A percentile compares a stretch with the other conserved stretches of the same genome.
phyloP scores from a whole-genome alignment of 2,113 vertebrate species.

The Lepisosteus oculatus region DNA sequence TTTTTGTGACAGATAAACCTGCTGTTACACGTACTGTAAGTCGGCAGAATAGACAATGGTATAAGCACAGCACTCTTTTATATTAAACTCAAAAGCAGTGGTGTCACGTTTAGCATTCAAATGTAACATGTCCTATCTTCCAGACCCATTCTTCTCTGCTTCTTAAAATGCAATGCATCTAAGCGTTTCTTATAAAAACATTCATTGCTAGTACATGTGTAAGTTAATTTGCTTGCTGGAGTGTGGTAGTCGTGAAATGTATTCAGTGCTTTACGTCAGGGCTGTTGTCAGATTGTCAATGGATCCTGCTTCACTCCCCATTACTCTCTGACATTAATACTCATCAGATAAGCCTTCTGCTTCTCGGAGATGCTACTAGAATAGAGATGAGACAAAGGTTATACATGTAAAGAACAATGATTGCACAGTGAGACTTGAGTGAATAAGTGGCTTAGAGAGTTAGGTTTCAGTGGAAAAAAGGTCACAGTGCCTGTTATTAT shows the following conservation, averaged over 20 bases:
- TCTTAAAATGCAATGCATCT: not conserved
- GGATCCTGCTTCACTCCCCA: not conserved
- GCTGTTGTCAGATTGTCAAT: not conserved
- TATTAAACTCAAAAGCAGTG: too few species aligned
- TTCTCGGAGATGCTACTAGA: not conserved
- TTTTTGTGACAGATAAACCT: too few species aligned
- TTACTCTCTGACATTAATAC: not conserved
- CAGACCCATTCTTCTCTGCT: not conserved
- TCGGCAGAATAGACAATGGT: too few species aligned
- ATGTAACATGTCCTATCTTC: too few species aligned
- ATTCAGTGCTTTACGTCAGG: not conserved
- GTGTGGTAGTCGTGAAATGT: not conserved
- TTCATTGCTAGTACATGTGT: not conserved
- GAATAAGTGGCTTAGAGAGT: not conserved
- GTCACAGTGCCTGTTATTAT: not conserved
- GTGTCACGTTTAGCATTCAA: too few species aligned
- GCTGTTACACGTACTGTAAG: too few species aligned
- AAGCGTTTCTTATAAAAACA: not conserved
- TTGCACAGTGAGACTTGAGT: not conserved
- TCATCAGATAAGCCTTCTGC: not conserved
- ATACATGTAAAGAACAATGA: not conserved
- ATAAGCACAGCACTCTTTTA: too few species aligned
- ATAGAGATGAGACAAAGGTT: conserved; percentile 4
- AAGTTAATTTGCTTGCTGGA: not conserved
- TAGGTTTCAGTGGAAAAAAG: not conserved